Conservation (phyloP, 2,797 vertebrate genomes). For the Coregonus sp. region DNA sequence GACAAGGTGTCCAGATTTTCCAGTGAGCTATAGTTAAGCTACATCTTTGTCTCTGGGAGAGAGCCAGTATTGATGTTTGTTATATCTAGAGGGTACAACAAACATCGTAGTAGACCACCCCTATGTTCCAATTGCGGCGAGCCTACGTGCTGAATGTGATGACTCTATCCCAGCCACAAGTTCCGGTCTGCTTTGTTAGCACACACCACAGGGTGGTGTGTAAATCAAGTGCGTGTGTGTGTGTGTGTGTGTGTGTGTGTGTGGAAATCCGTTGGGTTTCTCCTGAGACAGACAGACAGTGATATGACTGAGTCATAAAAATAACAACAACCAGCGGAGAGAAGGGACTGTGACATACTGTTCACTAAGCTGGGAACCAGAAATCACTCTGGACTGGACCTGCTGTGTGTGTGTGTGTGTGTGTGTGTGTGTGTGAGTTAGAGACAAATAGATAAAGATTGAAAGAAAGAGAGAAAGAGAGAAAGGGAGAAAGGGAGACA, state of each 20-base stretch:
- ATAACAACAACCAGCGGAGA: too few species aligned
- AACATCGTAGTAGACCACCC: too few species aligned
- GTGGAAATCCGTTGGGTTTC: not conserved
- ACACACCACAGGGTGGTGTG: conserved; percentile 20
- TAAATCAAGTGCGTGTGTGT: not conserved
- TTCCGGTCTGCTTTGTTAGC: too few species aligned
- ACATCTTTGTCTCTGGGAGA: not conserved
- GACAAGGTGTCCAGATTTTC: conserved; percentile 1
- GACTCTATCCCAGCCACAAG: conserved; percentile 26
- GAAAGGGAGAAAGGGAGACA: too few species aligned
- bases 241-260: not conserved
- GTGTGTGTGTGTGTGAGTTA: not conserved
- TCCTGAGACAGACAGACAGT: too few species aligned
- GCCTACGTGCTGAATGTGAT: conserved; percentile 43
- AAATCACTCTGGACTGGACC: too few species aligned
- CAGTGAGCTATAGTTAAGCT: not conserved
- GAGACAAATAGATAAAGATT: too few species aligned
- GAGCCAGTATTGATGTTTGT: not conserved
- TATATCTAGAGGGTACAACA: not conserved
- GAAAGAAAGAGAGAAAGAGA: too few species aligned
- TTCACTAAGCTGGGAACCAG: too few species aligned
- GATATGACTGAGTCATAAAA: too few species aligned
- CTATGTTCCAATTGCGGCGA: conserved; percentile 20
- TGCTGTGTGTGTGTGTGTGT: too few species aligned
- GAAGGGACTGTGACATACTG: too few species aligned